A percentile compares a stretch with the other conserved stretches of the same genome.
Conservation (phyloP, 2,113 vertebrate species). For the Condylura cristata region DNA sequence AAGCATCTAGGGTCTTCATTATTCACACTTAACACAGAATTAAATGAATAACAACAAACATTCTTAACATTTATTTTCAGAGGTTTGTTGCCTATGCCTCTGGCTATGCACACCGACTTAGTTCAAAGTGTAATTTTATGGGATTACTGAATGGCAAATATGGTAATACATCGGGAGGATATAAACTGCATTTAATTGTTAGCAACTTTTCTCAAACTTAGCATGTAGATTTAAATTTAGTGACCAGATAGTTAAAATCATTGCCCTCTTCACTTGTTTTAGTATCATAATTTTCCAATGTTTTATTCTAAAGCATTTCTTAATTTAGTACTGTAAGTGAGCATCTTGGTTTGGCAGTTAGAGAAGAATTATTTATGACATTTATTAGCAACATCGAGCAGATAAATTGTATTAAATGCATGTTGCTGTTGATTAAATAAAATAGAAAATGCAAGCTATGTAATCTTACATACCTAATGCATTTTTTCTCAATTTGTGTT, state of each 20-base stretch:
- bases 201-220: neutral
- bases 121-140: conserved; percentile 41
- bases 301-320: conserved; percentile 51
- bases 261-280: conserved; percentile 11
- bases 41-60: neutral
- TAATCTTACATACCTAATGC: conserved; percentile 34
- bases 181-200: neutral
- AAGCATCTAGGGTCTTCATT: neutral
- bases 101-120: neutral
- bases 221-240: conserved; percentile 24
- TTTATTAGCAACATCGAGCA: conserved; percentile 62
- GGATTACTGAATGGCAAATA: neutral
- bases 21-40: neutral
- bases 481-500: conserved; percentile 55
- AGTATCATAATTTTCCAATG: neutral
- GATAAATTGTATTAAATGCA: conserved; percentile 67
- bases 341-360: conserved; percentile 48
- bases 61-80: neutral
- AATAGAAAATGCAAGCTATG: conserved; percentile 60
- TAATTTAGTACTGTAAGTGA: conserved; percentile 61
- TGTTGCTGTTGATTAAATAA: conserved; percentile 62
- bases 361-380: conserved; percentile 57
- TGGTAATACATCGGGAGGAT: neutral
- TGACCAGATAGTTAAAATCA: conserved; percentile 31
- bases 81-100: neutral